Conservation (phyloP, 2,113 vertebrate species). For the Macquaria australasica region DNA sequence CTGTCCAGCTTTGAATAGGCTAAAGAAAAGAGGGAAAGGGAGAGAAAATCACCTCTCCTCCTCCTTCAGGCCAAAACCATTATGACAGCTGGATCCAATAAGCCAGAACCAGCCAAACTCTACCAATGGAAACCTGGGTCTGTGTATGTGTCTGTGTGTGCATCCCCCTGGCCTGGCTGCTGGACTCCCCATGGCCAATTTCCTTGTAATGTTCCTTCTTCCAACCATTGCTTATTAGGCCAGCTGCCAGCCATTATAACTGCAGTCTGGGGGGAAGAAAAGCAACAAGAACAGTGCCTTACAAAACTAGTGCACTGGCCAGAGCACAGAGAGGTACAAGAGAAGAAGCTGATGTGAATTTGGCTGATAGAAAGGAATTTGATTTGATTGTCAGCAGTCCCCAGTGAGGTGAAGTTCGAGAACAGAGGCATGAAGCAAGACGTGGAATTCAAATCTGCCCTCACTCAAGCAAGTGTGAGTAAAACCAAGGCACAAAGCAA, state of each 20-base stretch:
- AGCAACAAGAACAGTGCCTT: background rate
- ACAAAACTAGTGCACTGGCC: slow-evolving; percentile 2
- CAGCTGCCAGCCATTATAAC: slow-evolving; percentile 9
- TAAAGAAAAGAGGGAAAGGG: background rate
- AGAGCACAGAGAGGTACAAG: background rate
- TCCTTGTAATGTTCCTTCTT: slow-evolving; percentile 38
- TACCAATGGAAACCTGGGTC: background rate
- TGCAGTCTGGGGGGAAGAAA: background rate
- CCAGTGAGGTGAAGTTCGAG: slow-evolving; percentile 8
- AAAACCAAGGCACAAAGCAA: background rate
- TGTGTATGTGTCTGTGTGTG: background rate
- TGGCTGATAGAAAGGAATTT: background rate
- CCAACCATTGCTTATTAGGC: slow-evolving; percentile 26
- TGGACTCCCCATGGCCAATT: slow-evolving; percentile 28
- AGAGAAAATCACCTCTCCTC: slow-evolving; percentile 8
- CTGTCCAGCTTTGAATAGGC: slow-evolving; percentile 16
- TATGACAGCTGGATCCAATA: slow-evolving; percentile 44
- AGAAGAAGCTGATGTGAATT: background rate
- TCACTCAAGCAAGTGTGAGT: background rate
- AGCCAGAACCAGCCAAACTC: slow-evolving; percentile 33
- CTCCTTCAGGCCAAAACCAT: slow-evolving; percentile 41
- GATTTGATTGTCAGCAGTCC: slow-evolving; percentile 16
- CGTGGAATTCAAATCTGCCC: slow-evolving; percentile 5
- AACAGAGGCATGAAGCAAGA: slow-evolving; percentile 11
- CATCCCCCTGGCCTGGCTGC: background rate